Conservation (phyloP, 1,140 invertebrate genomes). For the Battus philenor region DNA sequence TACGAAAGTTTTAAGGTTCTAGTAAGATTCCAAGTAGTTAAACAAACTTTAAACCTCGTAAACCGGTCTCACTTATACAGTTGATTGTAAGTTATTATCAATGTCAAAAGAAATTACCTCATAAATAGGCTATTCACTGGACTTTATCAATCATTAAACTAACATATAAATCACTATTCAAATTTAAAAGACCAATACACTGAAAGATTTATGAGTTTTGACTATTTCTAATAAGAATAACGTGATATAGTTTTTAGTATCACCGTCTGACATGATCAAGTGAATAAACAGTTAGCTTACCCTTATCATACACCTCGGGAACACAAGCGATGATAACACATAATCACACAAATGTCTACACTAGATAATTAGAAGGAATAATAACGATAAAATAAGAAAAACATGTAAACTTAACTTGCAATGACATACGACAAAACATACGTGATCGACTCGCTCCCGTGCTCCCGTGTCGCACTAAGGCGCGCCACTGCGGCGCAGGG, state of each 20-base stretch:
- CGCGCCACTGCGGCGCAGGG: slow-evolving; percentile 53
- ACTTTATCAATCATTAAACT: neutral
- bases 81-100: slow-evolving; percentile 15
- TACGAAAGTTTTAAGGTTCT: neutral
- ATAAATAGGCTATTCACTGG: too few species aligned
- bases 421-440: slow-evolving; percentile 44
- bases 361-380: slow-evolving; percentile 40
- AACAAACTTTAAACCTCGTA: slow-evolving; percentile 11
- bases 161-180: neutral
- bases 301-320: slow-evolving; percentile 57
- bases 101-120: slow-evolving; percentile 13
- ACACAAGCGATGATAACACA: slow-evolving; percentile 60
- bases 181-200: neutral
- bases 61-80: slow-evolving; percentile 12
- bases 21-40: neutral
- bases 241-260: slow-evolving; percentile 33
- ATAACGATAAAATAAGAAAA: slow-evolving; percentile 49
- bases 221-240: slow-evolving; percentile 36
- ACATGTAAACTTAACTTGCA: slow-evolving; percentile 59
- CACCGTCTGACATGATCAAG: slow-evolving; percentile 40
- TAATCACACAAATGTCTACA: slow-evolving; percentile 61
- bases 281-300: slow-evolving; percentile 50
- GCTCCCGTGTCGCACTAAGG: slow-evolving; percentile 38
- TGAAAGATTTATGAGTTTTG: slow-evolving; percentile 17
- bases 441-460: slow-evolving; percentile 28